A percentile compares a stretch with the other conserved stretches of the same genome.
phyloP scores from a whole-genome alignment of 2,113 vertebrate species.

The Hirundichthys speculiger region DNA sequence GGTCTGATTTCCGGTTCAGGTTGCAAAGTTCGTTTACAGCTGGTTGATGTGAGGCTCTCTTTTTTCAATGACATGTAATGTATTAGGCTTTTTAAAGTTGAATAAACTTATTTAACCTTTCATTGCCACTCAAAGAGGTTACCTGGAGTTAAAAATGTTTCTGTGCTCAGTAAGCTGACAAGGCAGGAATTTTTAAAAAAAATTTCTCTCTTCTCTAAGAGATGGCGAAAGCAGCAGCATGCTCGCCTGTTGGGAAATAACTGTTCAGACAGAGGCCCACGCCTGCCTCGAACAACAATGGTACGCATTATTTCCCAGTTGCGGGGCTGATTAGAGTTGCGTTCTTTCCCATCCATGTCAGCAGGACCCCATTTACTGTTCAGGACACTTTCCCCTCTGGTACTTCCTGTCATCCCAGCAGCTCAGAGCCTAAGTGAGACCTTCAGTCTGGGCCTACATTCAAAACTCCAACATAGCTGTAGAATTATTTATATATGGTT shows the following conservation, averaged over 20 bases:
- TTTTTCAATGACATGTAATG: background rate
- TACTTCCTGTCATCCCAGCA: conserved; percentile 70
- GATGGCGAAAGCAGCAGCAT: conserved; percentile 47
- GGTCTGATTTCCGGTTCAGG: conserved; percentile 13
- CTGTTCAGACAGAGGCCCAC: conserved; percentile 71
- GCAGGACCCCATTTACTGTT: conserved; percentile 66
- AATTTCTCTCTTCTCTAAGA: conserved; percentile 48
- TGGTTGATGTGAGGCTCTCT: conserved; percentile 1
- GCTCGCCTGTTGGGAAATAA: conserved; percentile 63
- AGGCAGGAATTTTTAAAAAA: conserved; percentile 14
- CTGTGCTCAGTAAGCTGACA: conserved; percentile 31
- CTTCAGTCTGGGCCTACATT: background rate
- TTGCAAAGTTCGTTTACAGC: conserved; percentile 6
- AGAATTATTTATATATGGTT: background rate
- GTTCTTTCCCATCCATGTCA: conserved; percentile 78
- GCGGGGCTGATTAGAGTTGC: conserved; percentile 73
- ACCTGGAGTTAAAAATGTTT: conserved; percentile 4
- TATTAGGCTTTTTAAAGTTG: background rate
- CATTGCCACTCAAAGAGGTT: background rate
- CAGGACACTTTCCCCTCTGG: conserved; percentile 64
- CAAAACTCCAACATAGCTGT: conserved; percentile 3
- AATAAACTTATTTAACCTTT: conserved; percentile 31
- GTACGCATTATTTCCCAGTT: conserved; percentile 76
- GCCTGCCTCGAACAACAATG: conserved; percentile 75
- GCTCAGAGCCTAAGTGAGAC: conserved; percentile 28